phyloP scores from a whole-genome alignment of 2,888 invertebrate genomes.

The Acleris laterana region DNA sequence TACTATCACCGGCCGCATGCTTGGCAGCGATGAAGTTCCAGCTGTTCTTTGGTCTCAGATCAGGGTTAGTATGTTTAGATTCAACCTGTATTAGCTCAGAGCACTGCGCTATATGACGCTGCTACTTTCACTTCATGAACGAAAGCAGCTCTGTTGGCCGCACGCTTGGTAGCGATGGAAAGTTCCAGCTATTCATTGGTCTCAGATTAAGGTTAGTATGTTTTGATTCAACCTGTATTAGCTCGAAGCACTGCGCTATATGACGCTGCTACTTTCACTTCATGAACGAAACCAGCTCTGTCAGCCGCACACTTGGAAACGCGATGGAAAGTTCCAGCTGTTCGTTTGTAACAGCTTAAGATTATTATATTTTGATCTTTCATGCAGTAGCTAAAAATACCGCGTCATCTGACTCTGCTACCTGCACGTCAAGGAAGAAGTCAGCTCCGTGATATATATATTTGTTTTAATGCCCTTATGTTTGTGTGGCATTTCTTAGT shows the following conservation, averaged over 20 bases:
- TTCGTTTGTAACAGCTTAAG: constrained; percentile 97
- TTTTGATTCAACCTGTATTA: not conserved
- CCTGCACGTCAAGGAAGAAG: constrained; percentile 94
- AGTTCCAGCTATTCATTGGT: constrained; percentile 98
- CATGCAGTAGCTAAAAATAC: constrained; percentile 60
- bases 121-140: constrained; percentile 95
- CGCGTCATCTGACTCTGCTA: constrained; percentile 93
- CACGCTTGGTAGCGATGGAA: constrained; percentile 98
- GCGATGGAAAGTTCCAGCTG: constrained; percentile 98
- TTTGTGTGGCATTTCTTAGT: too few relatives aligned
- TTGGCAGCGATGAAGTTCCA: constrained; percentile 99
- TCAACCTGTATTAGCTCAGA: constrained; percentile 49
- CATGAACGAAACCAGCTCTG: constrained; percentile 94
- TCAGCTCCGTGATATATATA: too few relatives aligned
- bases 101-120: constrained; percentile 90
- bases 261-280: constrained; percentile 93
- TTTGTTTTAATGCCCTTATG: too few relatives aligned
- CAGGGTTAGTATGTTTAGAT: constrained; percentile 82
- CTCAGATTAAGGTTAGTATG: constrained; percentile 92
- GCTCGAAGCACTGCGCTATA: constrained; percentile 86
- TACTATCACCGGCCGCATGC: constrained; percentile 92
- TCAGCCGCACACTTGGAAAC: constrained; percentile 93
- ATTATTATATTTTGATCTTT: constrained; percentile 57
- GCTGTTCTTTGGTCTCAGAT: constrained; percentile 96
- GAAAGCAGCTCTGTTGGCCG: constrained; percentile 93